Evolutionary conservation across 2,888 invertebrate genomes (phyloP).

Genomic region (Tipula vernalis): DNA sequence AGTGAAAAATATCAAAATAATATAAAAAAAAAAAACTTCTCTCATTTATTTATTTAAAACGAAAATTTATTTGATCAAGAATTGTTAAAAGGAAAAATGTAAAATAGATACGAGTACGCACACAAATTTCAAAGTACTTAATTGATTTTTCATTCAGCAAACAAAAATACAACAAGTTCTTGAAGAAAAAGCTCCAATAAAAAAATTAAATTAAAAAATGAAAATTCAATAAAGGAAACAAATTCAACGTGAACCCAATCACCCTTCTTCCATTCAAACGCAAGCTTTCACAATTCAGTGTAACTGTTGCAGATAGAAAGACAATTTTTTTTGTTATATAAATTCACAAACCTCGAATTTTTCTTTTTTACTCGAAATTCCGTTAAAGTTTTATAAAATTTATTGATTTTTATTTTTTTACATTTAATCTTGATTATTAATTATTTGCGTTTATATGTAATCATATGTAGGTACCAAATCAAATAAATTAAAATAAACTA

Average conservation of each 20-base stretch:
- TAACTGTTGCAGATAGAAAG: not conserved
- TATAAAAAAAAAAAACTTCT: not conserved
- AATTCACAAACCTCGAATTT: not conserved
- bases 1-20: not conserved
- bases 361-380: not conserved
- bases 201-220: not conserved
- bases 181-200: not conserved
- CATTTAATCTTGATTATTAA: not conserved
- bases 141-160: not conserved
- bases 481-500: not conserved
- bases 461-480: not conserved
- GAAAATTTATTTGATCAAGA: not conserved
- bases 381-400: not conserved
- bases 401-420: not conserved
- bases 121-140: not conserved
- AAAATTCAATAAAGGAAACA: not conserved
- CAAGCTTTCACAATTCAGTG: not conserved
- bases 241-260: not conserved
- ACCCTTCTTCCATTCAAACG: not conserved
- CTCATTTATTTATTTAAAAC: not conserved
- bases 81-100: not conserved
- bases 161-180: not conserved
- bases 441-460: not conserved
- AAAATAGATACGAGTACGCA: not conserved
- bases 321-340: not conserved